Conservation (phyloP, 2,888 invertebrate species). For the Drosophila testacea region DNA sequence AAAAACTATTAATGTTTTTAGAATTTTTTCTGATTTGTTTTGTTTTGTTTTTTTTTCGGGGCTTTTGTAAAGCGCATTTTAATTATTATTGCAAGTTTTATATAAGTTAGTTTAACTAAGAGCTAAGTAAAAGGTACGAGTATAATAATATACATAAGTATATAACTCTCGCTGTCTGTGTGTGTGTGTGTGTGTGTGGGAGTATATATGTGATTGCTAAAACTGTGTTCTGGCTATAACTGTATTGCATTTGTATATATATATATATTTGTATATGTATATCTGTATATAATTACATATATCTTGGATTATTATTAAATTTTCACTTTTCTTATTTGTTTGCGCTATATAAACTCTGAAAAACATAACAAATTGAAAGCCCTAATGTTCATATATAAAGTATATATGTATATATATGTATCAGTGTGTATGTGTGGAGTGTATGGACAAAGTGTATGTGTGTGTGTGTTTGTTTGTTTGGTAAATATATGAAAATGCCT, state of each 20-base stretch:
- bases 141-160: conserved; percentile 72
- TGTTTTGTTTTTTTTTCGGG: conserved; percentile 7
- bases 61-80: conserved; percentile 40
- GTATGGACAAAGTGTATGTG: conserved; percentile 18
- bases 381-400: conserved; percentile 40
- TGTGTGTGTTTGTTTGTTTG: conserved; percentile 25
- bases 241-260: conserved; percentile 34
- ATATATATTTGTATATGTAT: conserved; percentile 30
- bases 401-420: conserved; percentile 33
- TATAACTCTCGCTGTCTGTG: conserved; percentile 34
- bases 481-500: conserved; percentile 48
- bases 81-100: conserved; percentile 25
- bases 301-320: conserved; percentile 48
- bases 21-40: not conserved
- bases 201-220: conserved; percentile 26
- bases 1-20: conserved; percentile 3
- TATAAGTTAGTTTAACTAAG: conserved; percentile 68
- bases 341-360: conserved; percentile 80
- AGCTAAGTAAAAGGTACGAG: conserved; percentile 77
- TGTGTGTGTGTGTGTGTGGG: conserved; percentile 39
- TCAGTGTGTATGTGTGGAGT: conserved; percentile 21
- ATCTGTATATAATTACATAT: conserved; percentile 40
- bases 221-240: conserved; percentile 43
- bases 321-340: not conserved
- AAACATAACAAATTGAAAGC: conserved; percentile 84